Percentiles rank a stretch among this genome's conserved stretches.
phyloP scores from a whole-genome alignment of 2,113 vertebrate genomes.

The Phoxinus phoxinus region DNA sequence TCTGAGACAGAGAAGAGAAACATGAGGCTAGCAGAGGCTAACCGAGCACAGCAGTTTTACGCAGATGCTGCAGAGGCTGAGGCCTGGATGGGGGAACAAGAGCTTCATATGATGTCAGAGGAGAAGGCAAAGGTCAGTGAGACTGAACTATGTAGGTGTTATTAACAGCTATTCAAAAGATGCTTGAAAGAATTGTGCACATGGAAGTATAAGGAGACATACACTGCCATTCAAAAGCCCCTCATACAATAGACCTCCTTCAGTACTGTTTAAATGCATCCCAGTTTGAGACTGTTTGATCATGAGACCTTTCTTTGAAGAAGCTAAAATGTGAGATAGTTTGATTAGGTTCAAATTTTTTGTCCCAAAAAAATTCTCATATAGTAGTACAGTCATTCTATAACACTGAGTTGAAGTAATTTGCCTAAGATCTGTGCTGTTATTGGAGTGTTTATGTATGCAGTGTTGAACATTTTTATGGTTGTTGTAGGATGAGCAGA shows the following conservation, averaged over 20 bases:
- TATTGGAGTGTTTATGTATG: background rate
- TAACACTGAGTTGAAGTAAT: background rate
- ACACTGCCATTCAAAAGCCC: too few relatives aligned
- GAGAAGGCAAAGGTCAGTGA: slow-evolving; percentile 89
- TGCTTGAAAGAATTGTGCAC: too few relatives aligned
- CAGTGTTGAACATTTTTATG: background rate
- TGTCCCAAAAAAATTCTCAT: too few relatives aligned
- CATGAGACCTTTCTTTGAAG: too few relatives aligned
- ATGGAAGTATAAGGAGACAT: too few relatives aligned
- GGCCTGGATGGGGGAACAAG: slow-evolving; percentile 97
- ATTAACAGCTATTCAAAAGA: background rate
- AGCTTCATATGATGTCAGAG: slow-evolving; percentile 94
- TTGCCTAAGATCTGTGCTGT: background rate
- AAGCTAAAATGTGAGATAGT: too few relatives aligned
- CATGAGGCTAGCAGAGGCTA: slow-evolving; percentile 80
- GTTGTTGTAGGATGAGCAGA: slow-evolving; percentile 84
- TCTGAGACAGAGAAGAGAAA: slow-evolving; percentile 82
- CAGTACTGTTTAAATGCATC: too few relatives aligned
- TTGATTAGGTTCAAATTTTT: too few relatives aligned
- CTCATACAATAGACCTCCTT: too few relatives aligned
- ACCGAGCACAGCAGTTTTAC: slow-evolving; percentile 91
- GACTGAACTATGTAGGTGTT: background rate
- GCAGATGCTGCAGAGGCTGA: slow-evolving; percentile 87
- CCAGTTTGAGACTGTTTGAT: too few relatives aligned
- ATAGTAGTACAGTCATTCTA: background rate